phyloP scores from a whole-genome alignment of 2,888 invertebrate genomes.

The Dione juno region DNA sequence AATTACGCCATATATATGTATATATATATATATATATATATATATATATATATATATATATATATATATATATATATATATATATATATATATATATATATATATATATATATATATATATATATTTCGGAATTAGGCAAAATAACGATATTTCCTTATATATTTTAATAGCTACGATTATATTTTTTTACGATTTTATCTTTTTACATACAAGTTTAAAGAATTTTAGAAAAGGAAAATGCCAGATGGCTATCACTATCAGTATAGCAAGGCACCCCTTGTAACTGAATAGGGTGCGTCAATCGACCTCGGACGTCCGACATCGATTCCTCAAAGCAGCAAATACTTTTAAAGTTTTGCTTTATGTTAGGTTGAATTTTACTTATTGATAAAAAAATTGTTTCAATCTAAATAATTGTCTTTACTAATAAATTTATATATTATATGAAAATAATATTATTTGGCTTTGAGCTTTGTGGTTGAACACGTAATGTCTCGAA shows the following conservation, averaged over 20 bases:
- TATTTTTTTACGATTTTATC: background rate
- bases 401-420: background rate
- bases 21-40: too few species aligned
- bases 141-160: too few species aligned
- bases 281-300: constrained; percentile 56
- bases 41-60: too few species aligned
- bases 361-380: background rate
- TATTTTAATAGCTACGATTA: too few species aligned
- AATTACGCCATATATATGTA: too few species aligned
- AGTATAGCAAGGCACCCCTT: constrained; percentile 31
- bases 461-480: too few species aligned
- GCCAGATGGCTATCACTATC: constrained; percentile 30
- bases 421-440: background rate
- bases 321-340: constrained; percentile 40
- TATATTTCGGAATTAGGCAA: too few species aligned
- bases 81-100: too few species aligned
- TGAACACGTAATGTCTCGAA: too few species aligned
- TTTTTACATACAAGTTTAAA: background rate
- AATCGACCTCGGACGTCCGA: constrained; percentile 69
- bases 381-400: background rate
- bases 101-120: too few species aligned
- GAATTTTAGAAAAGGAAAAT: background rate
- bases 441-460: too few species aligned
- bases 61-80: too few species aligned
- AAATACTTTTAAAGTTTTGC: constrained; percentile 2